A percentile compares a stretch with the other conserved stretches of the same genome.
Conservation (phyloP, 53 echinoderm and acorn worm species). For the Stichopus horrens region DNA sequence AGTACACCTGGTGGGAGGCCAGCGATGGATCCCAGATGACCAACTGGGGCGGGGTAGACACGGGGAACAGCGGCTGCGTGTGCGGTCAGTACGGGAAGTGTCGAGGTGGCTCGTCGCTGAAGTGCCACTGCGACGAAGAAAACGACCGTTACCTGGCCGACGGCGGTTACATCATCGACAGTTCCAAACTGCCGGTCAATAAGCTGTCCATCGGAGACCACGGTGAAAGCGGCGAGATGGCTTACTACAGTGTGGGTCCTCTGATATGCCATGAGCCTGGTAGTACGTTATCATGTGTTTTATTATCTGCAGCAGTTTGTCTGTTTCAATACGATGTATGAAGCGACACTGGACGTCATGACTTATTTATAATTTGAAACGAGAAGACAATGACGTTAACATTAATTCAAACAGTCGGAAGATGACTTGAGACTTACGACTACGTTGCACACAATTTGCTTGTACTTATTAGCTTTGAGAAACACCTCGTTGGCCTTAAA, state of each 20-base stretch:
- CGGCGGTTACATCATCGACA: conserved; percentile 1
- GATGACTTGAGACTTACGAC: too few species aligned
- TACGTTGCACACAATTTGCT: too few species aligned
- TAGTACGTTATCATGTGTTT: not conserved
- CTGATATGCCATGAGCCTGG: conserved; percentile 7
- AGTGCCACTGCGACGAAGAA: conserved; percentile 20
- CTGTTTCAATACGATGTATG: too few species aligned
- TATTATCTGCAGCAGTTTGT: not conserved
- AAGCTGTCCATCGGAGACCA: conserved; percentile 3
- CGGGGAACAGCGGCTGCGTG: conserved; percentile 49
- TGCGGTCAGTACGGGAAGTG: conserved; percentile 47
- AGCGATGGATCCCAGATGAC: conserved; percentile 49
- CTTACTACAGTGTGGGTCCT: not conserved
- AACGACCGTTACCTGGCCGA: not conserved
- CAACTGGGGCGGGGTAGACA: conserved; percentile 62
- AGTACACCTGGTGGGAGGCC: conserved; percentile 58
- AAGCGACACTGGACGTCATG: too few species aligned
- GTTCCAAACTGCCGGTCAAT: not conserved
- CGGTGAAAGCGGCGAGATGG: not conserved
- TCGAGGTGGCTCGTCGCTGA: not conserved
- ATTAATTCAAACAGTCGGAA: too few species aligned
- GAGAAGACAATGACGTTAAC: not conserved
- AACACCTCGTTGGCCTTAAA: too few species aligned
- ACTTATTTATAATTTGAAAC: too few species aligned
- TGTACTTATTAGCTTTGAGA: too few species aligned